Evolutionary conservation across 2,113 vertebrate genomes (phyloP).

Genomic region (Sander lucioperca): DNA sequence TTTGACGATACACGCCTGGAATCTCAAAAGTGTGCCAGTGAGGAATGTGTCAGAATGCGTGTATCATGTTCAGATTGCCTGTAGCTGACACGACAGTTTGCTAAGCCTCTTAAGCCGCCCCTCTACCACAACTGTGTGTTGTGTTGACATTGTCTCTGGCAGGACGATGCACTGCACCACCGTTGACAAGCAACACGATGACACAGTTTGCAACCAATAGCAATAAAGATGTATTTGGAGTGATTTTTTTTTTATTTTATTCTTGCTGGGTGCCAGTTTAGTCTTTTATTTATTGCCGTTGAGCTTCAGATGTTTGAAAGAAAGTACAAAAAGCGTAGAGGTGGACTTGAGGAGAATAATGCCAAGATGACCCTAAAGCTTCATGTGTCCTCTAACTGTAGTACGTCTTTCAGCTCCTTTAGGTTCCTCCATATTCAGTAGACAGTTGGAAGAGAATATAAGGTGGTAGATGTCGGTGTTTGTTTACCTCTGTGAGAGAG

Average conservation of each 20-base stretch:
- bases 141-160: constrained; percentile 58
- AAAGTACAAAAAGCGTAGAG: background rate
- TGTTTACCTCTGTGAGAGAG: constrained; percentile 27
- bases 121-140: constrained; percentile 44
- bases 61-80: constrained; percentile 53
- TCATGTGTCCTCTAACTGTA: background rate
- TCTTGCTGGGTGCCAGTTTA: background rate
- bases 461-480: background rate
- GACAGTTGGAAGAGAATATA: background rate
- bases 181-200: constrained; percentile 18
- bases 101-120: constrained; percentile 74
- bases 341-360: background rate
- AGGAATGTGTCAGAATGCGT: constrained; percentile 43
- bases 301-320: background rate
- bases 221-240: constrained; percentile 1
- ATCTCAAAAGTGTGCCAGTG: constrained; percentile 32
- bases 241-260: background rate
- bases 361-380: background rate
- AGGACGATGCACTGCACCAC: constrained; percentile 34
- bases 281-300: background rate
- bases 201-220: background rate
- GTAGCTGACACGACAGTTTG: constrained; percentile 66
- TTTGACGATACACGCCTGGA: constrained; percentile 48
- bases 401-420: background rate
- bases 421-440: constrained; percentile 3